Percentiles rank a stretch among this genome's conserved stretches.
phyloP scores from a whole-genome alignment of 1,140 invertebrate species.

The Aphidius ervi region DNA sequence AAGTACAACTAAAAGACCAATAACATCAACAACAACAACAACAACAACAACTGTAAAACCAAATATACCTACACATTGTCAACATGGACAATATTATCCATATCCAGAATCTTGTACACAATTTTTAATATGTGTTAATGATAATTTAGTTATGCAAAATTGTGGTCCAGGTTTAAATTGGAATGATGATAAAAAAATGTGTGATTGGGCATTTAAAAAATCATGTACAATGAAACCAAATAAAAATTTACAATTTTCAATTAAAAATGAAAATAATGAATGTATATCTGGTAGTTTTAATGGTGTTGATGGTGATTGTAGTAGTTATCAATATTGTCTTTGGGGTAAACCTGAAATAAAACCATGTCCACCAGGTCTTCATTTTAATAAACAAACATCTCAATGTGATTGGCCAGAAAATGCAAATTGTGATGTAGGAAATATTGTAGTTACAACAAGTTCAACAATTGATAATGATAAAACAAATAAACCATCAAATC shows the following conservation, averaged over 20 bases:
- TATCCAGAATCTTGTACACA: slow-evolving; percentile 58
- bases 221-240: slow-evolving; percentile 37
- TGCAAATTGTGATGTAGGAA: slow-evolving; percentile 59
- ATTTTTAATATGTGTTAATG: slow-evolving; percentile 70
- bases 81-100: slow-evolving; percentile 53
- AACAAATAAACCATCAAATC: slow-evolving; percentile 7
- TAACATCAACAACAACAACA: slow-evolving; percentile 22
- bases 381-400: slow-evolving; percentile 68
- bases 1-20: slow-evolving; percentile 14
- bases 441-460: slow-evolving; percentile 10
- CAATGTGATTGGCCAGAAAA: slow-evolving; percentile 76
- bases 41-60: slow-evolving; percentile 25
- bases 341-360: slow-evolving; percentile 72
- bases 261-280: slow-evolving; percentile 22
- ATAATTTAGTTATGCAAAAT: slow-evolving; percentile 58
- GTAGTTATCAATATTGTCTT: slow-evolving; percentile 70
- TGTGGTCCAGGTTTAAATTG: slow-evolving; percentile 70
- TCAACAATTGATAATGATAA: not conserved
- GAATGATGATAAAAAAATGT: slow-evolving; percentile 61
- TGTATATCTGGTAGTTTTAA: slow-evolving; percentile 66
- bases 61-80: slow-evolving; percentile 36
- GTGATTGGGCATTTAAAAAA: slow-evolving; percentile 63
- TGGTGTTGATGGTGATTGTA: slow-evolving; percentile 64
- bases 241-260: slow-evolving; percentile 25
- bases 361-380: slow-evolving; percentile 68